Evolutionary conservation across 1,140 invertebrate species (phyloP).

Genomic region (Platyura marginata): DNA sequence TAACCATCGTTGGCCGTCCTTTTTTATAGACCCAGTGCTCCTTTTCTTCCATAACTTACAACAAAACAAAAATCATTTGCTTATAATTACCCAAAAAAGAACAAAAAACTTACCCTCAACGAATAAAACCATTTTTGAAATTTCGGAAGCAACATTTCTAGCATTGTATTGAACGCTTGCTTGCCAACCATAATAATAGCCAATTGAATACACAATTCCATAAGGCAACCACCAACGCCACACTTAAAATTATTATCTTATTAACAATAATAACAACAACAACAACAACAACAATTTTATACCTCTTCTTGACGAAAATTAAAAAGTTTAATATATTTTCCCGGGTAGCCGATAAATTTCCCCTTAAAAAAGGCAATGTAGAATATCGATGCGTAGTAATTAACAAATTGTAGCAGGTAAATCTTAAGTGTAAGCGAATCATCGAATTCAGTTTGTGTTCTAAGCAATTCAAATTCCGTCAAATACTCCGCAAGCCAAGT

Average conservation of each 20-base stretch:
- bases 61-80: no score
- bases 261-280: neutral
- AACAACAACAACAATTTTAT: slow-evolving; percentile 7
- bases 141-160: slow-evolving; percentile 59
- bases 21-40: slow-evolving; percentile 17
- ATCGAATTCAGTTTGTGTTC: slow-evolving; percentile 96
- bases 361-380: slow-evolving; percentile 98
- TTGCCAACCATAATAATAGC: slow-evolving; percentile 94
- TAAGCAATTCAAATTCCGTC: slow-evolving; percentile 82
- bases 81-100: no score
- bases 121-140: slow-evolving; percentile 55
- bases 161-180: slow-evolving; percentile 80
- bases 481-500: slow-evolving; percentile 75
- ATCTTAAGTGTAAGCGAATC: slow-evolving; percentile 93
- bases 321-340: slow-evolving; percentile 55
- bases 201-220: slow-evolving; percentile 83
- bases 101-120: no score
- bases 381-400: slow-evolving; percentile 97
- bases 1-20: slow-evolving; percentile 54
- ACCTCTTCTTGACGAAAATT: slow-evolving; percentile 71
- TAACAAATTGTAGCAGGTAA: slow-evolving; percentile 94
- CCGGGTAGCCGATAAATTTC: slow-evolving; percentile 73
- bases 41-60: slow-evolving; percentile 11
- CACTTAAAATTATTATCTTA: slow-evolving; percentile 29
- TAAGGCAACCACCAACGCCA: slow-evolving; percentile 73